Evolutionary conservation across 2,888 invertebrate species (phyloP).

Genomic region (Aricia artaxerxes): DNA sequence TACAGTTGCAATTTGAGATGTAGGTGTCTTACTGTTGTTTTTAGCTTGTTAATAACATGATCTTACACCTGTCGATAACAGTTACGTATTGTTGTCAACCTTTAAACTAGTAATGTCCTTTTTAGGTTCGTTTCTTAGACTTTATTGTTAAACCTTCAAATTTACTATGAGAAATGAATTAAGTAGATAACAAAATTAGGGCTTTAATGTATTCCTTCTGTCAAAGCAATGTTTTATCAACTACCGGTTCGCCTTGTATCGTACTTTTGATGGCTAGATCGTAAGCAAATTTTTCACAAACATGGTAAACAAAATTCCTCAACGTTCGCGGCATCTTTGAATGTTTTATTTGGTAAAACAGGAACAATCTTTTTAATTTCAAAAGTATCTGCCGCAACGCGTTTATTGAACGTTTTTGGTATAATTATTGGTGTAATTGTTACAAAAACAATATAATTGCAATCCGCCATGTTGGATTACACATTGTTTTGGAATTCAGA

Average conservation of each 20-base stretch:
- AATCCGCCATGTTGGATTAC: constrained; percentile 23
- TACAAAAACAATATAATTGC: constrained; percentile 27
- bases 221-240: neutral
- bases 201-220: neutral
- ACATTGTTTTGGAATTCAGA: constrained; percentile 32
- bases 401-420: constrained; percentile 17
- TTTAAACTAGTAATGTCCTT: constrained; percentile 7
- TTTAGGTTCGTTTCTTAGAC: neutral
- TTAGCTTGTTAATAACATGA: constrained; percentile 21
- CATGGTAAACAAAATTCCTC: neutral
- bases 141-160: neutral
- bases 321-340: constrained; percentile 4
- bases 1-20: constrained; percentile 25
- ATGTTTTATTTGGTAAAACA: neutral
- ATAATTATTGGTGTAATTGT: constrained; percentile 21
- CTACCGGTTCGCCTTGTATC: neutral
- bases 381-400: constrained; percentile 10
- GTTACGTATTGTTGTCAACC: constrained; percentile 25
- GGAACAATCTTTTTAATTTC: constrained; percentile 11
- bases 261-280: neutral
- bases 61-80: constrained; percentile 17
- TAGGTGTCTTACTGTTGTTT: neutral
- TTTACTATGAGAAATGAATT: neutral
- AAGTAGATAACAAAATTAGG: neutral
- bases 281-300: neutral